Evolutionary conservation across 2,888 invertebrate species (phyloP), one percentile per base, ranked within the genome.

Genomic region (Parnassius orleans): DNA sequence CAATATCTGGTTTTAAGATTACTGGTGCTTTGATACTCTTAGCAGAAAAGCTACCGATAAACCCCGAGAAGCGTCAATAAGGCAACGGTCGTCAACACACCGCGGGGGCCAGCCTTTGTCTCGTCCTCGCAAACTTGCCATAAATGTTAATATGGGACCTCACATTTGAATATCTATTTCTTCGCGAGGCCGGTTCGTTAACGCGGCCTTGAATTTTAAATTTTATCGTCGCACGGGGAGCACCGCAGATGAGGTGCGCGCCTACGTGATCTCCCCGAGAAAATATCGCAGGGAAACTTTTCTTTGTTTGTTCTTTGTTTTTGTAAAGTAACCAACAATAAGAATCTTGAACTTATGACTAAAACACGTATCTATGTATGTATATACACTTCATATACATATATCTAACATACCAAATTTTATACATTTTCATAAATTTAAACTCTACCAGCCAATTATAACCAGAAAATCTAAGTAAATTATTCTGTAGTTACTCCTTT

Each of bases 111-210:
- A 72, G 84, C 83, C 83, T 87, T 90, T 91, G 90, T 90, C 85
- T 90, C 84, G 84, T 86, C 81, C 83, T 87, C 88, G 87, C 90
- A 91, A 91, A 91, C 88, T 90, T 87, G 89, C 90, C 90, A 91
- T 91, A 91, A 91, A 90, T 91, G 91, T 91, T 91, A 91, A 91
- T 91, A 91, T 90, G 91, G 91, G 90, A 90, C 87, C 87, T 86
- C 85, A 84, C 90, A 90, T 91, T 91, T 91, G 91, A 91, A 91
- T 91, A 91, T 90, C 91, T 90, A 90, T 91, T 91, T 91, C 88
- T 90, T 90, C 86, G 89, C 90, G 90, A 83, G 89, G 86, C 84
- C 87, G 87, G 90, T 91, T 91, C 89, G 90, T 91, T 91, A 91
- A 90, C 90, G 87, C 87, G 90, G 87, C 91, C 91, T 91, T 90